phyloP scores from a whole-genome alignment of 2,888 invertebrate genomes.

The Dendrolimus pini region DNA sequence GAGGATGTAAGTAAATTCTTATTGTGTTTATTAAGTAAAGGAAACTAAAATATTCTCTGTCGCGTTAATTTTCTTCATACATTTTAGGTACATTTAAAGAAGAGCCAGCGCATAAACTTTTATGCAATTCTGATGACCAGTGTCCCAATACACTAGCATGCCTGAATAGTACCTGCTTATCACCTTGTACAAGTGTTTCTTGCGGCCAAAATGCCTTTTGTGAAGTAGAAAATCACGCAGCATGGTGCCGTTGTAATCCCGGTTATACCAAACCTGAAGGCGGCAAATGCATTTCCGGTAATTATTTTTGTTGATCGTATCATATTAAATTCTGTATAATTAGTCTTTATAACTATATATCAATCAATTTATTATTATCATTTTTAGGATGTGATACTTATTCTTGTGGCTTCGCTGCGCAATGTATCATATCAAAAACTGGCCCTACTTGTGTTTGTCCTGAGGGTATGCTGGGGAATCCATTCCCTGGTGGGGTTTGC shows the following conservation, averaged over 20 bases:
- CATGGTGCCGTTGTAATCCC: conserved; percentile 91
- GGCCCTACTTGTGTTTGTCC: conserved; percentile 94
- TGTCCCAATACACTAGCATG: conserved; percentile 90
- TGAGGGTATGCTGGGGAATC: conserved; percentile 91
- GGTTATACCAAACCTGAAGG: conserved; percentile 87
- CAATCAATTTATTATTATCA: conserved; percentile 7
- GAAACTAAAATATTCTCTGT: background rate
- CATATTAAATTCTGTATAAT: background rate
- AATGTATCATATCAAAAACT: conserved; percentile 88
- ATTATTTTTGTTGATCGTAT: conserved; percentile 13
- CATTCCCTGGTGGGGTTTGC: conserved; percentile 93
- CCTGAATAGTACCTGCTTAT: conserved; percentile 85
- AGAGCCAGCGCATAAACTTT: conserved; percentile 75
- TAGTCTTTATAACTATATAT: background rate
- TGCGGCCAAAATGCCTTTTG: conserved; percentile 92
- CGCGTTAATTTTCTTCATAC: conserved; percentile 4
- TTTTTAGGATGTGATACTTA: conserved; percentile 83
- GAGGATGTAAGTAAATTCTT: conserved; percentile 80
- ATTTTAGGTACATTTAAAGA: conserved; percentile 45
- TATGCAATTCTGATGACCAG: conserved; percentile 84
- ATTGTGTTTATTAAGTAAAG: too few relatives aligned
- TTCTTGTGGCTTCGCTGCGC: conserved; percentile 88
- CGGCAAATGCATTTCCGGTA: conserved; percentile 90
- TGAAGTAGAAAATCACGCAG: conserved; percentile 91
- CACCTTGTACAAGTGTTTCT: conserved; percentile 85